Percentiles rank a stretch among this genome's conserved stretches.
Conservation (phyloP, 1,140 invertebrate genomes). For the Cyphomyrmex costatus region DNA sequence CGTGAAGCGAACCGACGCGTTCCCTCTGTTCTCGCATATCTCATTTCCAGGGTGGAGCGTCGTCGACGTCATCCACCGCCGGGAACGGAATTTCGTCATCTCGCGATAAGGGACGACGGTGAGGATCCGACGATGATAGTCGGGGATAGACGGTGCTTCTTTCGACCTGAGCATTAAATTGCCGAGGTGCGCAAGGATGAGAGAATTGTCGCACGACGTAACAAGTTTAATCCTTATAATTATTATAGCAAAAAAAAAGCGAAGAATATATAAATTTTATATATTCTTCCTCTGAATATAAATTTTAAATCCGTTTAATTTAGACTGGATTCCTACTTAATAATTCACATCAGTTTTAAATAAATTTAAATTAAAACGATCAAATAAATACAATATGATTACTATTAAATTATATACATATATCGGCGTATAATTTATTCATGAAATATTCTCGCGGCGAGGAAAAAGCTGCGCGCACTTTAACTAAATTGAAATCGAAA, state of each 20-base stretch:
- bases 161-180: conserved; percentile 36
- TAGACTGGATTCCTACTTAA: background rate
- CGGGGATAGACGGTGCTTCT: conserved; percentile 34
- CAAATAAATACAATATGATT: too few species aligned
- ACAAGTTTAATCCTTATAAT: conserved; percentile 12
- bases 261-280: background rate
- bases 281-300: too few species aligned
- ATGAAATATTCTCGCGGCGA: conserved; percentile 1
- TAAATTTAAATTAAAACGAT: too few species aligned
- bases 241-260: background rate
- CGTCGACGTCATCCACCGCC: conserved; percentile 18
- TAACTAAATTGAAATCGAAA: background rate
- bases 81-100: conserved; percentile 43
- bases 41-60: conserved; percentile 46
- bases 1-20: background rate
- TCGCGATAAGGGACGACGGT: conserved; percentile 50
- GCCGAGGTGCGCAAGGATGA: background rate
- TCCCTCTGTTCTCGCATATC: conserved; percentile 51
- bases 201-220: conserved; percentile 17
- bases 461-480: too few species aligned
- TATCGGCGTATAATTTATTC: background rate
- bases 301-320: background rate
- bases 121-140: conserved; percentile 16
- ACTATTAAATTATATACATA: background rate
- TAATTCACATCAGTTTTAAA: background rate